Evolutionary conservation across 2,888 invertebrate genomes (phyloP).

Genomic region (Yponomeuta evonymella): DNA sequence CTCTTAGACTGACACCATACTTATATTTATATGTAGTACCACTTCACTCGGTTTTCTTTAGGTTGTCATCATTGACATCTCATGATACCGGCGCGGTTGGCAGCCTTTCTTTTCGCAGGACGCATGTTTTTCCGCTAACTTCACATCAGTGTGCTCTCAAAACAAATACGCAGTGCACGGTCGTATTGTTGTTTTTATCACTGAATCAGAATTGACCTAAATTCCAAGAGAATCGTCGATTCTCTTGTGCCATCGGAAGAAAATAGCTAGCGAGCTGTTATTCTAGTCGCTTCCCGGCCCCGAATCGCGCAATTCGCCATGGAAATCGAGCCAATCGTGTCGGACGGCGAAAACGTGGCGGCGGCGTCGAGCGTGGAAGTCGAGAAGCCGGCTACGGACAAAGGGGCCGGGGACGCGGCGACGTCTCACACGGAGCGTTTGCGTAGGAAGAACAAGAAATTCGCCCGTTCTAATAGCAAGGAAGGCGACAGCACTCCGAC

Average conservation of each 20-base stretch:
- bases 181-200: constrained; percentile 20
- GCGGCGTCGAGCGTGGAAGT: constrained; percentile 49
- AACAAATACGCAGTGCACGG: constrained; percentile 60
- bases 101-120: constrained; percentile 30
- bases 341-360: constrained; percentile 72
- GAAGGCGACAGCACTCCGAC: constrained; percentile 39
- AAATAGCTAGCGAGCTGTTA: background rate
- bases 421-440: constrained; percentile 52
- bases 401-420: constrained; percentile 65
- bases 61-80: background rate
- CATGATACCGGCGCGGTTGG: constrained; percentile 30
- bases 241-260: constrained; percentile 9
- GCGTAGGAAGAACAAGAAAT: constrained; percentile 61
- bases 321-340: constrained; percentile 65
- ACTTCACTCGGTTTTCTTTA: background rate
- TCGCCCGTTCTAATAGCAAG: constrained; percentile 64
- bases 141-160: constrained; percentile 58
- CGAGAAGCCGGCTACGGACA: constrained; percentile 53
- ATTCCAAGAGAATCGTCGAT: constrained; percentile 7
- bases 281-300: constrained; percentile 7
- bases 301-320: constrained; percentile 45
- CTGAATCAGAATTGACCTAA: constrained; percentile 7
- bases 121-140: constrained; percentile 61
- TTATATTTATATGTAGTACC: background rate
- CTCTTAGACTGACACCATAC: too few relatives aligned